phyloP scores from a whole-genome alignment of 2,113 vertebrate genomes.

The Eulacestoma nigropectus region DNA sequence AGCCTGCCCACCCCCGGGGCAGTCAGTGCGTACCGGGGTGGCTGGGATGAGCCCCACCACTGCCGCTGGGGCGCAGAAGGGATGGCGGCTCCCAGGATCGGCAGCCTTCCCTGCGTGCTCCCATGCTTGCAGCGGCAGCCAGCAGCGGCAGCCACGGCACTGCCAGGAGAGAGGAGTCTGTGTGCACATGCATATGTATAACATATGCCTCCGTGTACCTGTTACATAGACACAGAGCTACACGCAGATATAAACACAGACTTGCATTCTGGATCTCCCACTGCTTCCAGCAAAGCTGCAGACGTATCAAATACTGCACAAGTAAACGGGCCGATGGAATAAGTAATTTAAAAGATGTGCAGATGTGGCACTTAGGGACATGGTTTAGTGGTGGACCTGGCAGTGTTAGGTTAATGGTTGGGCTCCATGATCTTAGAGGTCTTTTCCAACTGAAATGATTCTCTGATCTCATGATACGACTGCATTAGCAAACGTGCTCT shows the following conservation, averaged over 20 bases:
- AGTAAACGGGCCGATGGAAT: neutral
- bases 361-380: neutral
- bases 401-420: neutral
- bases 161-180: neutral
- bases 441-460: neutral
- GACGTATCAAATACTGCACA: neutral
- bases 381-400: neutral
- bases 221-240: neutral
- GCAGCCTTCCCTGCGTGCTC: neutral
- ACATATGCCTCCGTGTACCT: neutral
- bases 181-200: neutral
- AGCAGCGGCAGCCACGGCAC: neutral
- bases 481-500: neutral
- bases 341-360: neutral
- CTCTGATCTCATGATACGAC: neutral
- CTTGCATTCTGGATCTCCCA: neutral
- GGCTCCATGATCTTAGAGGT: neutral
- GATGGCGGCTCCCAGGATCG: neutral
- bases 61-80: fast-evolving
- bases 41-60: neutral
- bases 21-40: neutral
- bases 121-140: neutral
- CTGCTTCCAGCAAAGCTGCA: neutral
- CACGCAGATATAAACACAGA: neutral
- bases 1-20: slow-evolving; percentile 41